These are phyloP conservation scores for Chloroclysta siterata DNA, from an alignment of 2,888 invertebrate genomes.

Conservation along the genomic window DNA sequence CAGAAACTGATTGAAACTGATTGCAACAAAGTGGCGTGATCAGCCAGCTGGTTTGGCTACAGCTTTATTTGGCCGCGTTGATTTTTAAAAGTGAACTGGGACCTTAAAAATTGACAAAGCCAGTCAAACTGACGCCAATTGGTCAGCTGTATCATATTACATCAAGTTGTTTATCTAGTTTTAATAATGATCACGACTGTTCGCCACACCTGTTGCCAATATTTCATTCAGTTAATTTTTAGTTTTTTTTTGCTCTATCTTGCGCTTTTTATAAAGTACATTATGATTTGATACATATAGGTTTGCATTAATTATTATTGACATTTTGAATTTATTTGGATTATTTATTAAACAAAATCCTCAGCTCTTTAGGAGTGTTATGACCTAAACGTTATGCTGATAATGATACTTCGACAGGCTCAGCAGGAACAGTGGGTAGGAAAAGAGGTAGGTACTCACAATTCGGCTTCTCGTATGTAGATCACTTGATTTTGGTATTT, in stretches of 20 bases:
- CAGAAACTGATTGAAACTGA: no score
- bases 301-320: neutral
- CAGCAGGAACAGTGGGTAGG: no score
- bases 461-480: no score
- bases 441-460: no score
- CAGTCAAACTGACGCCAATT: constrained; percentile 43
- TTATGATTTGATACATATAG: neutral
- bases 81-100: neutral
- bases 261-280: neutral
- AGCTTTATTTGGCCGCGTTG: no score
- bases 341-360: no score
- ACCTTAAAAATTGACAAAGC: constrained; percentile 33
- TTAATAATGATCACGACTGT: constrained; percentile 39
- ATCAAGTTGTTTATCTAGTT: constrained; percentile 40
- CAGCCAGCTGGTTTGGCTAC: no score
- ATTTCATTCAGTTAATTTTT: constrained; percentile 34
- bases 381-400: no score
- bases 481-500: no score
- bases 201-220: constrained; percentile 50
- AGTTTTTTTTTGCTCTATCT: constrained; percentile 3
- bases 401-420: no score
- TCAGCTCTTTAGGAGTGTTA: no score
- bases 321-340: neutral
- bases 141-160: constrained; percentile 44
- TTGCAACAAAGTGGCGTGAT: no score